Evolutionary conservation across 64 coral and sea anemone species (phyloP).

Genomic region (Anthopleura sola): DNA sequence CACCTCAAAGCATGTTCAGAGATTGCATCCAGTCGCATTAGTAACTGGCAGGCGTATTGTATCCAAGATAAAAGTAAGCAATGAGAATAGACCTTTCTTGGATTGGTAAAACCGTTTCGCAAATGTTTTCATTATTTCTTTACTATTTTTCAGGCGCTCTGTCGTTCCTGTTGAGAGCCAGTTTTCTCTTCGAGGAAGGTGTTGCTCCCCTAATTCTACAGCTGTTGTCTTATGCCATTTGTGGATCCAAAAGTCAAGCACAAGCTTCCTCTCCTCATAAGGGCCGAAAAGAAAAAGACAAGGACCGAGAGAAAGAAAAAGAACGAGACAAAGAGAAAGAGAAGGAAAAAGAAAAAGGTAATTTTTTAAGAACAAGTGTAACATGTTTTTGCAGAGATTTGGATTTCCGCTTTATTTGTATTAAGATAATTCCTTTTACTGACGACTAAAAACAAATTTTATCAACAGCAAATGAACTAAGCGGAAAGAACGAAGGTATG

Average conservation of each 20-base stretch:
- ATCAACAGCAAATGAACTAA: conserved; percentile 14
- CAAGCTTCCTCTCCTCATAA: conserved; percentile 62
- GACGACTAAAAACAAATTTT: not conserved
- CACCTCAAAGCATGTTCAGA: conserved; percentile 97
- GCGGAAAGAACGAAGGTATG: conserved; percentile 7
- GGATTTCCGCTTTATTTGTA: not conserved
- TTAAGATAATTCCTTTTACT: not conserved
- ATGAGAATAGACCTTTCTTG: not conserved
- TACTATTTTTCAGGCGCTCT: conserved; percentile 55
- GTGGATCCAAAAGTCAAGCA: conserved; percentile 63
- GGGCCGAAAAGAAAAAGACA: conserved; percentile 78
- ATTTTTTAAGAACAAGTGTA: not conserved
- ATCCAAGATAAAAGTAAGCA: conserved; percentile 74
- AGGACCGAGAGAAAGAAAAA: conserved; percentile 63
- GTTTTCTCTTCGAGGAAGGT: conserved; percentile 93
- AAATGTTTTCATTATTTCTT: not conserved
- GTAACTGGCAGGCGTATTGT: conserved; percentile 97
- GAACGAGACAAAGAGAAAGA: conserved; percentile 39
- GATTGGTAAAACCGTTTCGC: too few species aligned
- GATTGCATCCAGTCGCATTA: conserved; percentile 82
- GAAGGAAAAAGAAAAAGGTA: conserved; percentile 44
- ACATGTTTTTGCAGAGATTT: not conserved
- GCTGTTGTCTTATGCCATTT: conserved; percentile 86
- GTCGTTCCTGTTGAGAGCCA: conserved; percentile 84
- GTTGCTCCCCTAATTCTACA: conserved; percentile 96